A percentile compares a stretch with the other conserved stretches of the same genome.
phyloP scores from a whole-genome alignment of 2,797 vertebrate species.

The Amazona finschi region DNA sequence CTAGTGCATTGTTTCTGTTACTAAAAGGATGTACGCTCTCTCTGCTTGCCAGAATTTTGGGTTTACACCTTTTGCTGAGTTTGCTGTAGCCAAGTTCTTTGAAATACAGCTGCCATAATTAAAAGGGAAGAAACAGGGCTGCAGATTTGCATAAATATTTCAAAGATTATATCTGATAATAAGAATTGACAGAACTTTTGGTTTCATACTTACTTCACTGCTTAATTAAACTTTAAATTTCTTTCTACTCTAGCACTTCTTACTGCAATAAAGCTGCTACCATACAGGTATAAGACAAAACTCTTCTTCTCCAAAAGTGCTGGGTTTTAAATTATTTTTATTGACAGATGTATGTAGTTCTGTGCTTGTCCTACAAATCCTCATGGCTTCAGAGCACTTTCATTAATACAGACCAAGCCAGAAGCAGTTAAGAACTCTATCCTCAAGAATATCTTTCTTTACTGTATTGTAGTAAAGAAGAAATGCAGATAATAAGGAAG shows the following conservation, averaged over 20 bases:
- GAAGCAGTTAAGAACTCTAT: neutral
- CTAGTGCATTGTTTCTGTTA: neutral
- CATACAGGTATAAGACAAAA: neutral
- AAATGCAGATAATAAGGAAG: neutral
- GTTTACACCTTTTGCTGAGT: neutral
- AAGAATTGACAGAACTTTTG: neutral
- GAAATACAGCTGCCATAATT: neutral
- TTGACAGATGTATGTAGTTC: neutral
- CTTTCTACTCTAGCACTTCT: neutral
- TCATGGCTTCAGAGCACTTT: neutral
- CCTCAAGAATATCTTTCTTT: neutral
- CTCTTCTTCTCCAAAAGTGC: neutral
- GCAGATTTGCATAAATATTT: neutral
- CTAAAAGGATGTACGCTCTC: neutral
- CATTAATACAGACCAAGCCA: neutral
- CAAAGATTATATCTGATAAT: neutral
- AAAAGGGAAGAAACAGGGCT: neutral
- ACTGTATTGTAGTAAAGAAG: neutral
- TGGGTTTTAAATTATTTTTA: neutral
- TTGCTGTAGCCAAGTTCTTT: neutral
- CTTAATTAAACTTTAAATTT: slow-evolving; percentile 2
- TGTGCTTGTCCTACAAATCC: neutral
- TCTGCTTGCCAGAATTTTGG: neutral
- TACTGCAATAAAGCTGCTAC: neutral
- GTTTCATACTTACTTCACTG: neutral